Evolutionary conservation across 2,113 vertebrate genomes (phyloP).

Genomic region (Chinchilla lanigera): DNA sequence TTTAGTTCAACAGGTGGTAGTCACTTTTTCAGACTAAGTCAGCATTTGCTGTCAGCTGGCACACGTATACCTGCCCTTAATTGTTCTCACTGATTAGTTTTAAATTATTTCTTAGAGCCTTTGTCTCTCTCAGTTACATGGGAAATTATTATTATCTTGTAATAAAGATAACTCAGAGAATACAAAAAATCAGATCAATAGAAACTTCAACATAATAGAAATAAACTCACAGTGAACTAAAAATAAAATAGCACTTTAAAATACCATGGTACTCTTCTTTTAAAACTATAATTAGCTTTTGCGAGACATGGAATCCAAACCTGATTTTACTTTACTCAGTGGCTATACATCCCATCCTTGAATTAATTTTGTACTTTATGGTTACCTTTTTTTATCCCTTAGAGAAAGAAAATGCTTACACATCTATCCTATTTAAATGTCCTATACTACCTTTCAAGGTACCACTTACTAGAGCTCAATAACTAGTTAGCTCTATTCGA

Average conservation of each 20-base stretch:
- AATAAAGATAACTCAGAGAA: conserved; percentile 32
- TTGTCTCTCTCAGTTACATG: background rate
- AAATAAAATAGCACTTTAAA: conserved; percentile 44
- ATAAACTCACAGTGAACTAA: background rate
- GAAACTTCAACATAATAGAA: background rate
- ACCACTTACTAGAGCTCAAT: background rate
- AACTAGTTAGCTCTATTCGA: background rate
- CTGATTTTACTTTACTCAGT: background rate
- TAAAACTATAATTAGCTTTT: conserved; percentile 51
- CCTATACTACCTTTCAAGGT: background rate
- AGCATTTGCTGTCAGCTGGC: background rate
- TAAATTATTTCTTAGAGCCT: background rate
- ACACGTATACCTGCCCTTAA: accelerated
- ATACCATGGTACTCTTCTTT: background rate
- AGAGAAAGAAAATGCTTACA: background rate
- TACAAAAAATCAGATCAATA: background rate
- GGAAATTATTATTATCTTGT: background rate
- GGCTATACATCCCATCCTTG: background rate
- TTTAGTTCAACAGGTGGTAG: background rate
- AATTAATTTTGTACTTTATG: background rate
- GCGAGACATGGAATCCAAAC: background rate
- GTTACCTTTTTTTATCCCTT: background rate
- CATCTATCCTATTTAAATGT: background rate
- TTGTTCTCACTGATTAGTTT: background rate
- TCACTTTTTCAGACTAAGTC: background rate